These are phyloP conservation scores for Phocoena phocoena DNA, from an alignment of 2,113 vertebrate species.

Conservation along the genomic window DNA sequence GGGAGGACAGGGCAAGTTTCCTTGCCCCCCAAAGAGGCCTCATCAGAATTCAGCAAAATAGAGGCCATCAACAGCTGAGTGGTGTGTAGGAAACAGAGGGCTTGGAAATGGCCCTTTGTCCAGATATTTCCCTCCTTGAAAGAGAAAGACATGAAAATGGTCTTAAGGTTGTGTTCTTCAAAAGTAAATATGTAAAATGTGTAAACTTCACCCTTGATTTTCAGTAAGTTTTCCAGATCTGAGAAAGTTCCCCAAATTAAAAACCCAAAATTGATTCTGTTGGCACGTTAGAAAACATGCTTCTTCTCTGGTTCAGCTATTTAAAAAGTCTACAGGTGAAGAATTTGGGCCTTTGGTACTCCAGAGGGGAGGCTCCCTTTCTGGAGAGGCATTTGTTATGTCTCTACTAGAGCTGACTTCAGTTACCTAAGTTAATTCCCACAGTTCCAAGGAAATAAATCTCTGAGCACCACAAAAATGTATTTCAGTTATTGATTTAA, in stretches of 20 bases:
- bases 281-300: not conserved
- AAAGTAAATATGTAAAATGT: not conserved
- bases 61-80: not conserved
- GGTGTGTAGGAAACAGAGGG: not conserved
- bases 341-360: not conserved
- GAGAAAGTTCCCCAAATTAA: not conserved
- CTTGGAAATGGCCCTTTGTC: not conserved
- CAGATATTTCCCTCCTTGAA: not conserved
- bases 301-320: not conserved
- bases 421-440: not conserved
- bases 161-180: not conserved
- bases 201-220: not conserved
- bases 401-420: not conserved
- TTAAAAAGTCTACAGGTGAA: not conserved
- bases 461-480: not conserved
- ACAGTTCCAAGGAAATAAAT: not conserved
- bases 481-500: not conserved
- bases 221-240: not conserved
- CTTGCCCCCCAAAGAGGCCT: not conserved
- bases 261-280: not conserved
- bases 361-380: not conserved
- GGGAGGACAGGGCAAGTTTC: rapidly evolving
- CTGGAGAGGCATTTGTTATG: not conserved
- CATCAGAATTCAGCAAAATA: not conserved
- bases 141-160: not conserved